phyloP scores from a whole-genome alignment of 1,140 invertebrate species.

The Pseudobourletiella spinata region DNA sequence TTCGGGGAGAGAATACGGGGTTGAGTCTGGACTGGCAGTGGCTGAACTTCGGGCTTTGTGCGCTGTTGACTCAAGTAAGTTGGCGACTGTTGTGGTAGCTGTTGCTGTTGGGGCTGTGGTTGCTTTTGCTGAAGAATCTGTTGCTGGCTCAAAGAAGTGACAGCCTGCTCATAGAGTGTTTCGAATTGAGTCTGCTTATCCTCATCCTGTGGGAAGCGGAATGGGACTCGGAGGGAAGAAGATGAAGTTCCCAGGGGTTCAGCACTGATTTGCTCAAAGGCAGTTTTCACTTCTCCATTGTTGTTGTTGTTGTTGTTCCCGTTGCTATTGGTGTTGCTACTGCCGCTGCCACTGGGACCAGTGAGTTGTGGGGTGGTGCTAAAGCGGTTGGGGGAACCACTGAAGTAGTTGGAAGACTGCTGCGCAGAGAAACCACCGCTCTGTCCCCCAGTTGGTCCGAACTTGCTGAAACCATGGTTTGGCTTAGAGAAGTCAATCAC shows the following conservation, averaged over 20 bases:
- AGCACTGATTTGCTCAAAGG: slow-evolving; percentile 2
- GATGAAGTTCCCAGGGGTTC: not conserved
- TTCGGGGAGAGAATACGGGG: no score
- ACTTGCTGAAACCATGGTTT: not conserved
- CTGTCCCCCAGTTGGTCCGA: no score
- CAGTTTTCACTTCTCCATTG: not conserved
- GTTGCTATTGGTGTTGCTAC: not conserved
- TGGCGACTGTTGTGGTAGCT: not conserved
- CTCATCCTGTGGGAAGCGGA: not conserved
- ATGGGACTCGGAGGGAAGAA: not conserved
- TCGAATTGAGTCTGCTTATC: not conserved
- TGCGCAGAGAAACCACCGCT: not conserved
- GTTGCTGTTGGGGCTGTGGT: not conserved
- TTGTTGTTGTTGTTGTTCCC: not conserved
- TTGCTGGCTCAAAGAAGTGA: not conserved
- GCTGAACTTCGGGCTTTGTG: not conserved
- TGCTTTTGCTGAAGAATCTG: not conserved
- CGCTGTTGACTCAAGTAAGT: not conserved
- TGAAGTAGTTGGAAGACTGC: not conserved
- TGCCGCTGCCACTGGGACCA: not conserved
- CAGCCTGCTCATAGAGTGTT: not conserved
- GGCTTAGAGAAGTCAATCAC: not conserved
- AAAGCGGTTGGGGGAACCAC: not conserved
- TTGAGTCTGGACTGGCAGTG: not conserved
- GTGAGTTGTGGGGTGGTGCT: not conserved